Conservation (phyloP, 2,888 invertebrate genomes). For the Ormyrus nitidulus region DNA sequence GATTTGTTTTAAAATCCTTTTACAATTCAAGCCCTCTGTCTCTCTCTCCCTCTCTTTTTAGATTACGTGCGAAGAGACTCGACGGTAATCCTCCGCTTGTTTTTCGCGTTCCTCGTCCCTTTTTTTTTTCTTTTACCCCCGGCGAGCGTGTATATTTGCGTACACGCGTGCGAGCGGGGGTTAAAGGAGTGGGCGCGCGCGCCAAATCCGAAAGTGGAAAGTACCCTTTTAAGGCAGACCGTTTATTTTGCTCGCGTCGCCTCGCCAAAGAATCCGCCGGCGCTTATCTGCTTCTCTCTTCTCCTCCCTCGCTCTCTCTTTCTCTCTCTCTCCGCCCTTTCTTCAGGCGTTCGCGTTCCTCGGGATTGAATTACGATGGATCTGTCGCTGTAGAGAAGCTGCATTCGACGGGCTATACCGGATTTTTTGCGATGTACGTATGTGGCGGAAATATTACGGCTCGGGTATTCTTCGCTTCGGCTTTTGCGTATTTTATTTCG, state of each 20-base stretch:
- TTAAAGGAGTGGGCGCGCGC: not conserved
- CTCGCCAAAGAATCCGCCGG: slow-evolving; percentile 10
- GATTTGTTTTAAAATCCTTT: slow-evolving; percentile 76
- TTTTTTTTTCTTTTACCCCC: slow-evolving; percentile 14
- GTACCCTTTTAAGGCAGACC: slow-evolving; percentile 46
- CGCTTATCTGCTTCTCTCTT: not conserved
- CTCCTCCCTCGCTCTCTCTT: no score
- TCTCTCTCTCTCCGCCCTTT: no score
- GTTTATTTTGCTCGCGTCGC: slow-evolving; percentile 25
- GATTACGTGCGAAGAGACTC: slow-evolving; percentile 68
- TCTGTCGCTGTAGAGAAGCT: not conserved
- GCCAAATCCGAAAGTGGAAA: slow-evolving; percentile 46
- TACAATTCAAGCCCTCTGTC: slow-evolving; percentile 67
- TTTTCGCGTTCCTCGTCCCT: slow-evolving; percentile 16
- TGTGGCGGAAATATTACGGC: no score
- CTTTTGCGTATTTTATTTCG: no score
- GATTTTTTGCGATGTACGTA: no score
- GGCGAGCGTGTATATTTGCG: slow-evolving; percentile 31
- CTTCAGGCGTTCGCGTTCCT: not conserved
- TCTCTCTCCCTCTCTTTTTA: slow-evolving; percentile 63
- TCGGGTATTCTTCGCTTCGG: no score
- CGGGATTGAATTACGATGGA: slow-evolving; percentile 42
- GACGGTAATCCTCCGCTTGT: slow-evolving; percentile 62
- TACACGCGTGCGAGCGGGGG: not conserved
- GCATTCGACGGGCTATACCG: no score